Conservation (phyloP, 2,797 vertebrate genomes). For the Glossophaga mutica region DNA sequence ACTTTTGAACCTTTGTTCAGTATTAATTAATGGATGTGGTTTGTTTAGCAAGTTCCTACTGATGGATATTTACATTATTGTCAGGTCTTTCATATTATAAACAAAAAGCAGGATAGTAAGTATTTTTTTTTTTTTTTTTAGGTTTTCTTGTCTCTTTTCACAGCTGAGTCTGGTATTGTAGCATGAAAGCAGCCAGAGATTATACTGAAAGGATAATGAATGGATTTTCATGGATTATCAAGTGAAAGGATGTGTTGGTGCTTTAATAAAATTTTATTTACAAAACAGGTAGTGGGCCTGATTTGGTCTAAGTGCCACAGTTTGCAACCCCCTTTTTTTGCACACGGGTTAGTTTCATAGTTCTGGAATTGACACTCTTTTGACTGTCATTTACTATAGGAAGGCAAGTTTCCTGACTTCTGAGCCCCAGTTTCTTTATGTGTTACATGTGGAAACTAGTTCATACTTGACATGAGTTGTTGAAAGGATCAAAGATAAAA, state of each 20-base stretch:
- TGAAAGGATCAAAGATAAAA: neutral
- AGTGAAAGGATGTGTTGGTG: neutral
- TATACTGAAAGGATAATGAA: too few relatives aligned
- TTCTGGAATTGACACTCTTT: neutral
- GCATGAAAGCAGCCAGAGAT: neutral
- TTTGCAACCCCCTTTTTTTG: neutral
- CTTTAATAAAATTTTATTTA: neutral
- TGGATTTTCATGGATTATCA: too few relatives aligned
- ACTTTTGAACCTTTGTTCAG: neutral
- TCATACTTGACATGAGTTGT: neutral
- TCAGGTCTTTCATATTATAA: neutral
- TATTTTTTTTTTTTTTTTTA: neutral
- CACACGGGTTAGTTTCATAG: rapidly evolving
- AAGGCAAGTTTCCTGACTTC: neutral
- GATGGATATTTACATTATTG: neutral
- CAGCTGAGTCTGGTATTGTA: neutral
- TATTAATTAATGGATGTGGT: neutral
- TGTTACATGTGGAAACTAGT: neutral
- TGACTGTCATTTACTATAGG: neutral
- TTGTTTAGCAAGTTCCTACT: neutral
- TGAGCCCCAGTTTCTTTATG: neutral
- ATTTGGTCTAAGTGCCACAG: neutral
- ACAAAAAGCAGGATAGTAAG: neutral
- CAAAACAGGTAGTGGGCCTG: neutral
- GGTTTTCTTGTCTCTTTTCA: neutral